A percentile compares a stretch with the other conserved stretches of the same genome.
Evolutionary conservation across 2,888 invertebrate genomes (phyloP).

Genomic region (Camponotus fellah): DNA sequence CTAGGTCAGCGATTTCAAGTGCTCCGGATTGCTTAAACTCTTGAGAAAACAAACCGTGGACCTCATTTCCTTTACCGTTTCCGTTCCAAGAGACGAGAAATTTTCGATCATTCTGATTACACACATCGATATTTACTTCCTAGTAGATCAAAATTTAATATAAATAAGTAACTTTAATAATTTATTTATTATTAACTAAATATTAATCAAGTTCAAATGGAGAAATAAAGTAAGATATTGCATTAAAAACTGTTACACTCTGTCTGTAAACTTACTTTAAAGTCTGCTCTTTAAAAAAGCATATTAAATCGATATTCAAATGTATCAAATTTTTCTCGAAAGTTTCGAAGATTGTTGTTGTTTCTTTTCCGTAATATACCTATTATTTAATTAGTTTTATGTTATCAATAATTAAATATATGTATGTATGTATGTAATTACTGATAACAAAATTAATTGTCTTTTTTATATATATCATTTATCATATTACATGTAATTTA

Average conservation of each 20-base stretch:
- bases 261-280: too few species aligned
- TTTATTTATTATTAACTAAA: neutral
- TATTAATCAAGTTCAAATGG: neutral
- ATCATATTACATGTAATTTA: too few species aligned
- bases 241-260: neutral
- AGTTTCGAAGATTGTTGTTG: too few species aligned
- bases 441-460: too few species aligned
- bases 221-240: neutral
- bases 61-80: conserved; percentile 31
- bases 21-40: conserved; percentile 69
- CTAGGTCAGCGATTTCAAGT: conserved; percentile 73
- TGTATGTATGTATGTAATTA: too few species aligned
- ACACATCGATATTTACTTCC: neutral
- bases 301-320: too few species aligned
- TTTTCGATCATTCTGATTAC: conserved; percentile 33
- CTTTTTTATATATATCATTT: too few species aligned
- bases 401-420: too few species aligned
- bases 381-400: too few species aligned
- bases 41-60: conserved; percentile 68
- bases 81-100: conserved; percentile 11
- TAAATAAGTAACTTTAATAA: neutral
- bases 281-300: too few species aligned
- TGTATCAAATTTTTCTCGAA: too few species aligned
- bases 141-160: conserved; percentile 15
- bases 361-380: too few species aligned